Evolutionary conservation across 2,888 invertebrate genomes (phyloP).

Genomic region (Spicauda simplicius): DNA sequence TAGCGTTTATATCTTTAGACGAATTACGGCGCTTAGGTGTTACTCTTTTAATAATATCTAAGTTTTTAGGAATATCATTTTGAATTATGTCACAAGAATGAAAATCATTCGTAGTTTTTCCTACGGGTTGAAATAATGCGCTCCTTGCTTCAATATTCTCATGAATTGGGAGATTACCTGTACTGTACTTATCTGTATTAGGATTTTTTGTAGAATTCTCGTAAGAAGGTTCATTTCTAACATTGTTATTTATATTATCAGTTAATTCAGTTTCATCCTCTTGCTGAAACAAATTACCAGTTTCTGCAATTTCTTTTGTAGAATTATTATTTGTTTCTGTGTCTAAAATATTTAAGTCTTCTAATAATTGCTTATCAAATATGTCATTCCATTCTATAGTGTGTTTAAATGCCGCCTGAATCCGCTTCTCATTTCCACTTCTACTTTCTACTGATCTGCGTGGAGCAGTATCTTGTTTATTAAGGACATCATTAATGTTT

Average conservation of each 20-base stretch:
- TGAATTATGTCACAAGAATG: neutral
- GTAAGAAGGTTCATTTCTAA: neutral
- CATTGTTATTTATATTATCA: neutral
- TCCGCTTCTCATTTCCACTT: neutral
- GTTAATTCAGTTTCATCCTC: neutral
- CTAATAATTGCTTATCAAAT: slow-evolving; percentile 63
- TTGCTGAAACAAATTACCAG: neutral
- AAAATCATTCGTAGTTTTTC: neutral
- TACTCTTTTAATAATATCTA: slow-evolving; percentile 12
- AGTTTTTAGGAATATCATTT: neutral
- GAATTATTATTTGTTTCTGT: slow-evolving; percentile 1
- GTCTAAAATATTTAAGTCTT: slow-evolving; percentile 25
- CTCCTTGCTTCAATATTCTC: slow-evolving; percentile 1
- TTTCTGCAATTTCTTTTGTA: neutral
- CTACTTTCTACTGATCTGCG: neutral
- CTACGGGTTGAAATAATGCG: too few species aligned
- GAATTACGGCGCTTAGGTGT: slow-evolving; percentile 38
- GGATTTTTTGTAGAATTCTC: neutral
- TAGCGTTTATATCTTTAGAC: slow-evolving; percentile 39
- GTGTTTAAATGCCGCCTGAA: neutral
- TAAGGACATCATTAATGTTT: neutral
- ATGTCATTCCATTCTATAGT: slow-evolving; percentile 61
- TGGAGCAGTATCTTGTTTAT: neutral
- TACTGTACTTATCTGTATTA: neutral
- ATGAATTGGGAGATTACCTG: neutral